These are phyloP conservation scores for Dugesia japonica DNA, from an alignment of 2,888 invertebrate genomes.

Conservation along the genomic window DNA sequence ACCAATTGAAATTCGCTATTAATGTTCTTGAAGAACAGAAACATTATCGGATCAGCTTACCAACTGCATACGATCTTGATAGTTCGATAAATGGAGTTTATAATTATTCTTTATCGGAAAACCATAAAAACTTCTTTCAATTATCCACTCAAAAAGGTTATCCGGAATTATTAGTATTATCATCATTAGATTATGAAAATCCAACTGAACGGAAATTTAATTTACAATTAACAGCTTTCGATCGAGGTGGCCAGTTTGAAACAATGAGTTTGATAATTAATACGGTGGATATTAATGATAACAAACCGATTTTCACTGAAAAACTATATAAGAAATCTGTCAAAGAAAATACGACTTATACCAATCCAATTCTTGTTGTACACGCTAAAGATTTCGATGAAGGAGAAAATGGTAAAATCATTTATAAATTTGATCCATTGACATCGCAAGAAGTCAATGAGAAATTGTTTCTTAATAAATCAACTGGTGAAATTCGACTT, in stretches of 20 bases:
- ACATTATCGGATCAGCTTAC: constrained; percentile 7
- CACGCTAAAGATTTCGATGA: constrained; percentile 23
- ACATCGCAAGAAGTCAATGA: neutral
- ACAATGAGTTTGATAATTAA: neutral
- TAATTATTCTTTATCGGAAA: constrained; percentile 4
- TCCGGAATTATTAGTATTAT: constrained; percentile 16
- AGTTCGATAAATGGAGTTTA: constrained; percentile 10
- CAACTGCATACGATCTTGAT: constrained; percentile 23
- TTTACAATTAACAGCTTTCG: neutral
- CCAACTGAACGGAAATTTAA: neutral
- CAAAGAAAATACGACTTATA: constrained; percentile 22
- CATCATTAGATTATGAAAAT: constrained; percentile 1
- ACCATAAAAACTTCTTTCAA: constrained; percentile 11
- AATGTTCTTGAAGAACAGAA: constrained; percentile 22
- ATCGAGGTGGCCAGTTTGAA: neutral
- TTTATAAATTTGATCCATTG: neutral
- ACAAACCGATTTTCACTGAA: constrained; percentile 9
- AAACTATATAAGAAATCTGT: neutral
- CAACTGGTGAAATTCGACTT: constrained; percentile 9
- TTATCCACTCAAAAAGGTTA: constrained; percentile 22
- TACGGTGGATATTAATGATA: constrained; percentile 23
- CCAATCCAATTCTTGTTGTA: neutral
- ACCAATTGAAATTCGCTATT: neutral
- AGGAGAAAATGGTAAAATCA: constrained; percentile 26
- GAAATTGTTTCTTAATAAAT: constrained; percentile 11